A percentile compares a stretch with the other conserved stretches of the same genome.
These are phyloP conservation scores for Brachionichthys hirsutus DNA, from an alignment of 2,113 vertebrate species.

Conservation along the genomic window DNA sequence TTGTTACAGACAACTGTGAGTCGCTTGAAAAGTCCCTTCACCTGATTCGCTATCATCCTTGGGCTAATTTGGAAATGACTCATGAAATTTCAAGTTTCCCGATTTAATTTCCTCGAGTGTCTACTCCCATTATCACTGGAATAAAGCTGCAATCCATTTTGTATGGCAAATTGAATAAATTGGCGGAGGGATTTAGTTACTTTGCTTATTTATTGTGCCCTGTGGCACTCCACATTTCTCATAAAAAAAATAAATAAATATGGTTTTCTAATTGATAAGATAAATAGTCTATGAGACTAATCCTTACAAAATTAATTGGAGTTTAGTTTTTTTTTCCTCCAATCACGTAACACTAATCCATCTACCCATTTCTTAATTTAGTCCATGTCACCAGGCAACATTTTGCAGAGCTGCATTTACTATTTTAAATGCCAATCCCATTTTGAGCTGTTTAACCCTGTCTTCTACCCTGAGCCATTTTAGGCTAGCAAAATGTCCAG, in stretches of 20 bases:
- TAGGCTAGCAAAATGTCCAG: too few species aligned
- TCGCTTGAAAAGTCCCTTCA: slow-evolving; percentile 22
- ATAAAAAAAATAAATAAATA: slow-evolving; percentile 70
- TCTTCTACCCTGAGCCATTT: too few species aligned
- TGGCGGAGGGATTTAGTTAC: slow-evolving; percentile 55
- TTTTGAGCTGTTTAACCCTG: too few species aligned
- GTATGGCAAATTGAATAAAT: slow-evolving; percentile 68
- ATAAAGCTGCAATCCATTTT: slow-evolving; percentile 69
- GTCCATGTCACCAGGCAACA: slow-evolving; percentile 53
- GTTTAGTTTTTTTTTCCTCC: slow-evolving; percentile 24
- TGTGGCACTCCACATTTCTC: slow-evolving; percentile 64
- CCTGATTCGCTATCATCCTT: slow-evolving; percentile 35
- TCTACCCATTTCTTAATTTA: slow-evolving; percentile 55
- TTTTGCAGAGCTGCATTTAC: too few species aligned
- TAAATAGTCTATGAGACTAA: slow-evolving; percentile 58
- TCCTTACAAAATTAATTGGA: slow-evolving; percentile 44
- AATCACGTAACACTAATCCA: slow-evolving; percentile 48
- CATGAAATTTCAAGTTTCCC: slow-evolving; percentile 43
- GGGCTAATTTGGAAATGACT: slow-evolving; percentile 48
- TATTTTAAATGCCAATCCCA: too few species aligned
- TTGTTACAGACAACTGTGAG: slow-evolving; percentile 14
- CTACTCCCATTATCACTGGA: slow-evolving; percentile 54
- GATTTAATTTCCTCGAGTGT: slow-evolving; percentile 56
- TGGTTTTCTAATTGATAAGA: slow-evolving; percentile 75
- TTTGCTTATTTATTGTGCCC: slow-evolving; percentile 68